A percentile compares a stretch with the other conserved stretches of the same genome.
These are phyloP conservation scores for Hippasteria phrygiana DNA, from an alignment of 53 echinoderm and acorn worm species.

Conservation along the genomic window DNA sequence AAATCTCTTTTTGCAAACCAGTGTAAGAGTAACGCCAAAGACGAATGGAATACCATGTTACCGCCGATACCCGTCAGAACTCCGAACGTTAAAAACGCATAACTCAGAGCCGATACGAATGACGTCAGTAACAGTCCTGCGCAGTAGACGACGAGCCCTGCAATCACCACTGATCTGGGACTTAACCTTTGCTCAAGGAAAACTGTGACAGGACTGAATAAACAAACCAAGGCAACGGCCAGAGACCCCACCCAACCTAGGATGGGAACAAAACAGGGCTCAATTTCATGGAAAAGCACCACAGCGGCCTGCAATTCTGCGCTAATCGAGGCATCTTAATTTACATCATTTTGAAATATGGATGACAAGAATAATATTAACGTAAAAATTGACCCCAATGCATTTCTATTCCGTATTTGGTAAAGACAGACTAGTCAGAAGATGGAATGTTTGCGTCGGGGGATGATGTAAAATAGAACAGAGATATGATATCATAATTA, in stretches of 20 bases:
- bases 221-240: background rate
- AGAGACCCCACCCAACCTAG: conserved; percentile 33
- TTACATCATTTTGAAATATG: too few relatives aligned
- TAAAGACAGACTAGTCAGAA: too few relatives aligned
- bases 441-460: too few relatives aligned
- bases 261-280: too few relatives aligned
- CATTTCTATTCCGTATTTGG: too few relatives aligned
- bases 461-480: too few relatives aligned
- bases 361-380: too few relatives aligned
- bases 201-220: conserved; percentile 49
- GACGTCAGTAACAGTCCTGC: conserved; percentile 71
- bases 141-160: conserved; percentile 75
- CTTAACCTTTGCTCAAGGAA: conserved; percentile 63
- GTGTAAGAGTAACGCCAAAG: conserved; percentile 71
- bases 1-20: conserved; percentile 78
- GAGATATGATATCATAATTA: too few relatives aligned
- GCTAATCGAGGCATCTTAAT: too few relatives aligned
- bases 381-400: too few relatives aligned
- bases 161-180: conserved; percentile 49
- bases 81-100: conserved; percentile 82
- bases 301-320: too few relatives aligned
- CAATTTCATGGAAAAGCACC: too few relatives aligned
- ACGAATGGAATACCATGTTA: conserved; percentile 76
- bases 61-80: conserved; percentile 76
- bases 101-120: conserved; percentile 75